Conservation (phyloP, 2,888 invertebrate species). For the Digitonthophagus gazella region DNA sequence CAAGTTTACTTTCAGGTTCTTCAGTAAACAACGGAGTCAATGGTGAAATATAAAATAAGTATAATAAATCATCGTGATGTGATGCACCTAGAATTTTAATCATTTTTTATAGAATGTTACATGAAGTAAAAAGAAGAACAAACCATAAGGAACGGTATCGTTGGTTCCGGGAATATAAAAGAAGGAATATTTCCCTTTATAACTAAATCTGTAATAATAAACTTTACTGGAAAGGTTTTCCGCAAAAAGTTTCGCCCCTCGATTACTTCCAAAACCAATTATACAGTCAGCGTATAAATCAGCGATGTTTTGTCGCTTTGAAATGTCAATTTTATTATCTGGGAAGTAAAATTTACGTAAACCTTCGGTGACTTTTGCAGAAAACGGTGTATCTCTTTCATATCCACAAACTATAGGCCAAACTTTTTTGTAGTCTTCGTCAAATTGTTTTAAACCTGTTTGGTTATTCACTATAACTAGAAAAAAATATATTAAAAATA, state of each 20-base stretch:
- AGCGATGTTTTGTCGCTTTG: constrained; percentile 48
- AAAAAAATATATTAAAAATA: not conserved
- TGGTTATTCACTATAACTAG: constrained; percentile 58
- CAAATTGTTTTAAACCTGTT: constrained; percentile 55
- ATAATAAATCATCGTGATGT: constrained; percentile 55
- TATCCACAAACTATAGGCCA: constrained; percentile 66
- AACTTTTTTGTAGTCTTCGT: constrained; percentile 59
- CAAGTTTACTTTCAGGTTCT: constrained; percentile 47
- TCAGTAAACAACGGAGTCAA: constrained; percentile 42
- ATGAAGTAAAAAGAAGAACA: constrained; percentile 8
- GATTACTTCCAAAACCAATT: constrained; percentile 60
- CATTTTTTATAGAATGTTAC: not conserved
- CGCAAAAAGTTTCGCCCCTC: constrained; percentile 60
- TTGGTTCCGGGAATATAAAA: constrained; percentile 56
- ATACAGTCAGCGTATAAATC: constrained; percentile 59
- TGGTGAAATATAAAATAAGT: constrained; percentile 47
- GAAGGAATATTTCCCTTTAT: constrained; percentile 60
- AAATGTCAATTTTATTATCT: constrained; percentile 48
- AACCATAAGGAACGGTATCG: constrained; percentile 40
- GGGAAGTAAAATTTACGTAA: constrained; percentile 56
- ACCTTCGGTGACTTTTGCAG: constrained; percentile 53
- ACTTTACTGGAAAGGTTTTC: constrained; percentile 56
- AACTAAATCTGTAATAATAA: constrained; percentile 63
- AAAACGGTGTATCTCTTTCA: constrained; percentile 57
- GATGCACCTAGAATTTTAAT: constrained; percentile 43